Percentiles rank a stretch among this genome's conserved stretches.
Evolutionary conservation across 2,113 vertebrate genomes (phyloP).

Genomic region (Thunnus maccoyii): DNA sequence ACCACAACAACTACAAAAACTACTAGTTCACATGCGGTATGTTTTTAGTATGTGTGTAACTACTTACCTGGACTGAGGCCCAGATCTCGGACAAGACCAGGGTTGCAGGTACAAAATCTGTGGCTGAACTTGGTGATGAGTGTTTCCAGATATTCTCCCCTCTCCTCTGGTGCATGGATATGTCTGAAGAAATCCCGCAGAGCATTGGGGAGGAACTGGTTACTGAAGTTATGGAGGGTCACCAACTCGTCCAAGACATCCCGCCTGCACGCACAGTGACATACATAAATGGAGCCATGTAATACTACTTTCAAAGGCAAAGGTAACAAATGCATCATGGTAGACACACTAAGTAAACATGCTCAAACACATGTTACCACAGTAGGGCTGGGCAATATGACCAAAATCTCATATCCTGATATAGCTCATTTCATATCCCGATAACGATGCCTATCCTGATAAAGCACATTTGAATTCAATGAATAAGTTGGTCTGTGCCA

Average conservation of each 20-base stretch:
- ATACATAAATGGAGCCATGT: neutral
- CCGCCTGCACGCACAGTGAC: slow-evolving; percentile 82
- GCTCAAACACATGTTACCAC: too few species aligned
- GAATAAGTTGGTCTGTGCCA: too few species aligned
- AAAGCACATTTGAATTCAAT: too few species aligned
- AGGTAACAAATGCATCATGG: too few species aligned
- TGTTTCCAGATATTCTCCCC: slow-evolving; percentile 98
- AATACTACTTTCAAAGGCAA: neutral
- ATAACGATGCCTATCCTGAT: too few species aligned
- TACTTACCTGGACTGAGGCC: slow-evolving; percentile 97
- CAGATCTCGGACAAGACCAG: slow-evolving; percentile 92
- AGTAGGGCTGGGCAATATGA: too few species aligned
- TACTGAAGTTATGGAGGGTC: slow-evolving; percentile 98
- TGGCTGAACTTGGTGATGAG: slow-evolving; percentile 99
- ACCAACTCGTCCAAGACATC: slow-evolving; percentile 98
- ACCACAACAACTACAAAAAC: neutral
- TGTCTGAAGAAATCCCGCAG: slow-evolving; percentile 98
- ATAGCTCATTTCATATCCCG: too few species aligned
- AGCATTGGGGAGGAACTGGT: slow-evolving; percentile 98
- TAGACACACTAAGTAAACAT: too few species aligned
- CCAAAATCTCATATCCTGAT: too few species aligned
- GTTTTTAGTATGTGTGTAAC: neutral
- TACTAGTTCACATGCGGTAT: neutral
- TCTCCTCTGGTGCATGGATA: slow-evolving; percentile 97
- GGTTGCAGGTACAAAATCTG: slow-evolving; percentile 97